phyloP scores from a whole-genome alignment of 2,797 vertebrate genomes.

The Protosalanx chinensis region DNA sequence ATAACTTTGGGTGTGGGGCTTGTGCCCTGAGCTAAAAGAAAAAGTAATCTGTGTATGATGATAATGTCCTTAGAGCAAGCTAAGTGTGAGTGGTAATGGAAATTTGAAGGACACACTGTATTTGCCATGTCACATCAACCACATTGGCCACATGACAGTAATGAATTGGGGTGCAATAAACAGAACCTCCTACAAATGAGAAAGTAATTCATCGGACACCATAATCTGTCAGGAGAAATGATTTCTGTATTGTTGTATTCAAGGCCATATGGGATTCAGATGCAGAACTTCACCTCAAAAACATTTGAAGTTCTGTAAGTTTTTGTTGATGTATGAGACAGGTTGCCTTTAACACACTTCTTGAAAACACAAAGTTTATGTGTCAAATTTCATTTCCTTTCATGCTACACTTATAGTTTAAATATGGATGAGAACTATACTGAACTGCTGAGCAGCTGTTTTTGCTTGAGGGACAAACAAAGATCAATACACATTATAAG shows the following conservation, averaged over 20 bases:
- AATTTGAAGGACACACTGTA: slow-evolving; percentile 61
- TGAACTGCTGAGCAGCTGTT: slow-evolving; percentile 30
- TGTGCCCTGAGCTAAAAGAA: slow-evolving; percentile 36
- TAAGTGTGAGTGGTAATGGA: slow-evolving; percentile 59
- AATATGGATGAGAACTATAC: slow-evolving; percentile 27
- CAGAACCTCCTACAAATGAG: slow-evolving; percentile 64
- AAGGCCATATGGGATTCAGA: slow-evolving; percentile 46
- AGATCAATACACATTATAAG: slow-evolving; percentile 31
- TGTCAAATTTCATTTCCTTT: slow-evolving; percentile 16
- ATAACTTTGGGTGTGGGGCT: slow-evolving; percentile 27
- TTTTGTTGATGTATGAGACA: slow-evolving; percentile 21
- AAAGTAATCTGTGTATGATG: slow-evolving; percentile 36
- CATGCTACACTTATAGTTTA: slow-evolving; percentile 7
- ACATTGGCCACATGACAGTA: slow-evolving; percentile 59
- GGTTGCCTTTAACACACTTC: slow-evolving; percentile 24
- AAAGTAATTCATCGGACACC: slow-evolving; percentile 66
- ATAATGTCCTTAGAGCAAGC: slow-evolving; percentile 44
- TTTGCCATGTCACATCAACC: slow-evolving; percentile 67
- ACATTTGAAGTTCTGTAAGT: slow-evolving; percentile 24
- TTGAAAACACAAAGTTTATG: slow-evolving; percentile 34
- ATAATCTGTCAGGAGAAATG: slow-evolving; percentile 41
- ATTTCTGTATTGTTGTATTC: slow-evolving; percentile 51
- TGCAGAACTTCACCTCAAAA: slow-evolving; percentile 38
- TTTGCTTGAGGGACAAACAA: slow-evolving; percentile 25
- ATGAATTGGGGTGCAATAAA: slow-evolving; percentile 67